phyloP scores from a whole-genome alignment of 2,113 vertebrate species.

The Pyrgilauda ruficollis region DNA sequence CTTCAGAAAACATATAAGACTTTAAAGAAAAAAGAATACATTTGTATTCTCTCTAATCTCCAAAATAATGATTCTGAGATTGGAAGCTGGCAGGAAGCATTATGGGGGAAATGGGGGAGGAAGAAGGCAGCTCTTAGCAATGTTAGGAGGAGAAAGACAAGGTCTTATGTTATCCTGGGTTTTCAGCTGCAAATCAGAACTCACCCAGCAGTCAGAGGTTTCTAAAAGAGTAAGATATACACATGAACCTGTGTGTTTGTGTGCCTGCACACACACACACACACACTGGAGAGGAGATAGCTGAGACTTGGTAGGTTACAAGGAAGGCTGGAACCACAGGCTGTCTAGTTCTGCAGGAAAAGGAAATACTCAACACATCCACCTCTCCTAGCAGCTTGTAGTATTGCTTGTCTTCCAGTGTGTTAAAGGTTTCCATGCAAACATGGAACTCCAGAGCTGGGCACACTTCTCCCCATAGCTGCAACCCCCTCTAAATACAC shows the following conservation, averaged over 20 bases:
- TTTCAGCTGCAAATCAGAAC: not conserved
- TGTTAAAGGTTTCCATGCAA: not conserved
- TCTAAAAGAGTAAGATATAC: not conserved
- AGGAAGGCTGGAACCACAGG: not conserved
- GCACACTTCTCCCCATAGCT: not conserved
- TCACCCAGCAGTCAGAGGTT: not conserved
- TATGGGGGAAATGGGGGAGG: not conserved
- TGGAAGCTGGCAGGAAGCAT: not conserved
- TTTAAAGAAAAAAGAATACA: not conserved
- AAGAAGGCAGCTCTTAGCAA: not conserved
- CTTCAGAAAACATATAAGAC: not conserved
- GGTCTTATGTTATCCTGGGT: not conserved
- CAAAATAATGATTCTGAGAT: not conserved
- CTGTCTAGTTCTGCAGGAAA: not conserved
- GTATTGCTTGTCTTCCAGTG: not conserved
- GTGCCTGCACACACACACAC: too few species aligned
- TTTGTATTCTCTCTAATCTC: not conserved
- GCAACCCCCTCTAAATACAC: not conserved
- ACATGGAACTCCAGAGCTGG: not conserved
- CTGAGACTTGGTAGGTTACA: not conserved
- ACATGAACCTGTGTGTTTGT: not conserved
- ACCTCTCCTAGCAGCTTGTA: not conserved
- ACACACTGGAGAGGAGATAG: not conserved
- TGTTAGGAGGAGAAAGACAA: not conserved
- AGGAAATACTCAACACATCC: not conserved